Base-by-base conservation (phyloP, 2,113 vertebrate genomes). In the Crocuta crocuta region DNA sequence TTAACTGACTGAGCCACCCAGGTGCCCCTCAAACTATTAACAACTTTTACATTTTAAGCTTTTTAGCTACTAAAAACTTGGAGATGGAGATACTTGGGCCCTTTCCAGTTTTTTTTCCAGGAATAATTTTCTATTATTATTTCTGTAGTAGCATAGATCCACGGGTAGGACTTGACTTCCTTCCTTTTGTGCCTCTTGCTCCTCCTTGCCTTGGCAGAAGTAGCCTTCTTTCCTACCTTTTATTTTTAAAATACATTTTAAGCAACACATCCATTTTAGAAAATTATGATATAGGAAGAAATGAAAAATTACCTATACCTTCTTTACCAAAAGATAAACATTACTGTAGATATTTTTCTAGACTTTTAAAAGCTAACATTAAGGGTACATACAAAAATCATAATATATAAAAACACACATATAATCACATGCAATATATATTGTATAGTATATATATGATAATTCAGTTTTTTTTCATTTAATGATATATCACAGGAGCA, bases 181-280 rank as follows among this genome's bases (percentile, higher is more conserved):
- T 78, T 81, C 61, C 45, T 81, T 1, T 89, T 97, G 91, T 95
- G 26, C 28, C 55, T 88, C 17, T 97, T 4, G 55, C 9, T 92
- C 53, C 53, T 91, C 15, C 26, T 97, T 86, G 35, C 68, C 48
- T 95, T 6, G 19, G 50, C 48, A 28, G 31, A 85, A 19, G 31
- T 76, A 76, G 33, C 48, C 35, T 95, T 95, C 61, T 93, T 95
- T 68, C 19, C 11, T 80, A 76, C n/a, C 31, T 74, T 95, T 73
- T 53, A 76, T 65, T 82, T 90, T 91, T 43, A 48, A 90, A 94
- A 89, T 94, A n/a, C 4, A 58, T 86, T 78, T 50, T 78, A 94
- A 93, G 55, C 92, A 96, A 74, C 85, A 68, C 45, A 13, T 83
- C 94, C 39, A 82, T 89, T 95, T 97, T 89, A 70, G 50, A 96